Evolutionary conservation across 2,113 vertebrate species (phyloP), one percentile per base, ranked within the genome.

Genomic region (Dasypus novemcinctus): DNA sequence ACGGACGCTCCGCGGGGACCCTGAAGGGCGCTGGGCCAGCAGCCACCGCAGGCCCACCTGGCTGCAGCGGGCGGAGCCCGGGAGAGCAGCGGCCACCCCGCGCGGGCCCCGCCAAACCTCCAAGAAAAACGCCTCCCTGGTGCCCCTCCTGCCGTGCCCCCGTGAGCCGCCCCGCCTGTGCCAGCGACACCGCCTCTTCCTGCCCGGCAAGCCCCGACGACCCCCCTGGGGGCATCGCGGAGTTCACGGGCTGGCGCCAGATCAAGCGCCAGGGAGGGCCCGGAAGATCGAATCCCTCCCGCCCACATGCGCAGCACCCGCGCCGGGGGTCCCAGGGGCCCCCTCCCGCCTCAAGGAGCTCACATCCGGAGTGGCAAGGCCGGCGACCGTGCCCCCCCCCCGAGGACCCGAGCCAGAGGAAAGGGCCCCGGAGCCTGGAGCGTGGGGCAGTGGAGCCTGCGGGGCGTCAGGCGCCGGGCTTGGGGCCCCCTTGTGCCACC

Each of bases 381-480:
- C 52, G 59, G 36, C 43, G 29, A 2, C 3, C 12, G 1, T 38
- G n/a, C n/a, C 17, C 43, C n/a, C 17, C 43, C 54, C 29, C 3
- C 2, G 9, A 43, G 33, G 41, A 52, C 33, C 17, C 20, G 61
- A 38, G 23, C 68, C 31, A 0, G 33, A 76, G 23, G 23, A 18
- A 11, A 43, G 36, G n/a, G 29, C 29, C 25, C 76, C 0, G 15
- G 46, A 54, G 80, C 12, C 0, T 25, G 57, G 20, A 38, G 54
- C 54, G 18, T 6, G 6, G 21, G 36, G 12, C 61, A 46, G 31
- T 0, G 8, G 87, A 15, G 79, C 52, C 85, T 2, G 0, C 3
- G 27, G 49, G 49, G n/a, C 4, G 12, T 0, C 4, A 25, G 36
- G 36, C 7, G 13, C 27, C 7, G 1, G 2, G 0, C 4, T 20